Evolutionary conservation across 2,888 invertebrate genomes (phyloP).

Genomic region (Platycheirus albimanus): DNA sequence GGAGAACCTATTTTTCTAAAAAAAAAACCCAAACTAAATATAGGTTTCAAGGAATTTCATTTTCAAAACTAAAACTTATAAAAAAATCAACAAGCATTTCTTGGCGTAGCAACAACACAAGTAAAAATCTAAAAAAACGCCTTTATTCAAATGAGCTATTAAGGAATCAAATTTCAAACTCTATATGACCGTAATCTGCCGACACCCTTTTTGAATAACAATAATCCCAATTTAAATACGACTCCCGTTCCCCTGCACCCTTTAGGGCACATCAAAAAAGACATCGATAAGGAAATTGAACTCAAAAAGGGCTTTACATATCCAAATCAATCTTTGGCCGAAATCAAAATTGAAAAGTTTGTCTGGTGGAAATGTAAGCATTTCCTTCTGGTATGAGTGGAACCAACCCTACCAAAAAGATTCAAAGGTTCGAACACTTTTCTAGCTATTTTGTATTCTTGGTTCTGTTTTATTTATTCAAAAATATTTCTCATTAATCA

Average conservation of each 20-base stretch:
- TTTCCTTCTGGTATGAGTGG: conserved; percentile 16
- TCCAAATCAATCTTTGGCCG: conserved; percentile 1
- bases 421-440: conserved; percentile 16
- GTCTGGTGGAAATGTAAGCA: conserved; percentile 25
- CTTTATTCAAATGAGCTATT: conserved; percentile 16
- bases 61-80: background rate
- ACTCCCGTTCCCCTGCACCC: background rate
- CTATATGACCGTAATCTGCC: conserved; percentile 17
- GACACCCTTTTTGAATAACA: conserved; percentile 11
- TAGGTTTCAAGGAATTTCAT: conserved; percentile 17
- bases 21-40: too few species aligned
- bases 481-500: conserved; percentile 62
- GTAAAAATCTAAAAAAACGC: conserved; percentile 1
- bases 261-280: background rate
- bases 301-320: background rate
- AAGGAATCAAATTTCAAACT: conserved; percentile 21
- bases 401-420: background rate
- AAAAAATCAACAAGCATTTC: too few species aligned
- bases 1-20: too few species aligned
- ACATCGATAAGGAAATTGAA: conserved; percentile 29
- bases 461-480: conserved; percentile 51
- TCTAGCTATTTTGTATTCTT: conserved; percentile 1
- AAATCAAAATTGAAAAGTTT: conserved; percentile 10
- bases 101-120: background rate
- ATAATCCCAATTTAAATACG: conserved; percentile 7